Percentiles rank a stretch among this genome's conserved stretches.
These are phyloP conservation scores for Parambassis ranga DNA, from an alignment of 2,797 vertebrate genomes.

Conservation along the genomic window DNA sequence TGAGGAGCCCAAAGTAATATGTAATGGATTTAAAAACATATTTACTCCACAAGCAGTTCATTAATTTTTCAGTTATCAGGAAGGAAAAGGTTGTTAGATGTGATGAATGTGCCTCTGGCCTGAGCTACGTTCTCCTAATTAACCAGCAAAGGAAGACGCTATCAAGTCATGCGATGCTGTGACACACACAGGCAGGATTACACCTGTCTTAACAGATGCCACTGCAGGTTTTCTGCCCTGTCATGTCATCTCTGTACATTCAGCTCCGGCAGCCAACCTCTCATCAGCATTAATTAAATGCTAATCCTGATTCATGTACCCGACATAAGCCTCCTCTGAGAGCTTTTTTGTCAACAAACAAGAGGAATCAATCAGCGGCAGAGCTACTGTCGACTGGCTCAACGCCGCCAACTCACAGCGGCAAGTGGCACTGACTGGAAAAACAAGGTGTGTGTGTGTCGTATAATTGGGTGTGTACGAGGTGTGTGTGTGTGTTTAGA, in stretches of 20 bases:
- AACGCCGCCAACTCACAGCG: background rate
- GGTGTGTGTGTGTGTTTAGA: background rate
- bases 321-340: conserved; percentile 27
- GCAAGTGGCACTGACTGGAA: background rate
- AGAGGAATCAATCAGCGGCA: conserved; percentile 33
- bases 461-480: background rate
- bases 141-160: conserved; percentile 25
- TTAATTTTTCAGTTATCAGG: conserved; percentile 29
- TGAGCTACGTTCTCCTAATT: conserved; percentile 31
- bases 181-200: conserved; percentile 34
- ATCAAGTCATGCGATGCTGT: conserved; percentile 11
- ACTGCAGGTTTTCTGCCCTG: conserved; percentile 28
- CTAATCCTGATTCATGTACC: conserved; percentile 46
- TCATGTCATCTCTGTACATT: conserved; percentile 35
- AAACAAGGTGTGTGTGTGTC: background rate
- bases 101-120: background rate
- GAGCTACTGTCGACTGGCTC: conserved; percentile 10
- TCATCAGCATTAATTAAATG: conserved; percentile 60
- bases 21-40: conserved; percentile 2
- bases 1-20: background rate
- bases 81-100: background rate
- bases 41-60: background rate
- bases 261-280: conserved; percentile 23
- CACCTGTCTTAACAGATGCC: conserved; percentile 32
- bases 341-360: conserved; percentile 29